Conservation (phyloP, 92 coral and sea anemone genomes). For the Metridium senile region DNA sequence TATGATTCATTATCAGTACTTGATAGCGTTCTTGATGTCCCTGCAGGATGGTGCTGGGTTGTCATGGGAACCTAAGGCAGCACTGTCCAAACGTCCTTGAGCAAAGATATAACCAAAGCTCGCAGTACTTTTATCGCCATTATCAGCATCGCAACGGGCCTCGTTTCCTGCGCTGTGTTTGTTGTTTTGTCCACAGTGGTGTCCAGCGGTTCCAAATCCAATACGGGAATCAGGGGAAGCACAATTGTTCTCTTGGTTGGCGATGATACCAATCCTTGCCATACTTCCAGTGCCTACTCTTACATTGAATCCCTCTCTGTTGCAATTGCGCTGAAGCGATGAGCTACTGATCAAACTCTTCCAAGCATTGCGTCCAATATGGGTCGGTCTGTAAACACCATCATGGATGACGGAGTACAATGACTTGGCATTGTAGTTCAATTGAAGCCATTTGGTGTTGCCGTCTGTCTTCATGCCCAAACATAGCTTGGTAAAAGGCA, state of each 20-base stretch:
- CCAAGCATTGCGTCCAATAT: conserved; percentile 39
- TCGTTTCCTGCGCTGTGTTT: conserved; percentile 48
- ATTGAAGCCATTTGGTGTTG: conserved; percentile 25
- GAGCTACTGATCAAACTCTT: conserved; percentile 30
- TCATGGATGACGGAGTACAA: conserved; percentile 28
- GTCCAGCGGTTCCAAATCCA: conserved; percentile 48
- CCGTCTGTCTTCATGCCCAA: conserved; percentile 34
- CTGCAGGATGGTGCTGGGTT: conserved; percentile 53
- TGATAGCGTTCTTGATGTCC: conserved; percentile 15
- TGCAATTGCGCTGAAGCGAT: conserved; percentile 51
- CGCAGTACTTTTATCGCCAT: conserved; percentile 35
- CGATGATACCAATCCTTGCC: conserved; percentile 51
- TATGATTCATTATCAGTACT: too few relatives aligned
- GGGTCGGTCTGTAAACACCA: conserved; percentile 27
- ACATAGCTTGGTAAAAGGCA: conserved; percentile 35
- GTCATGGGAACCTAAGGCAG: conserved; percentile 18
- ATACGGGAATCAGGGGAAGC: conserved; percentile 48
- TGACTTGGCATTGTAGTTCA: conserved; percentile 32
- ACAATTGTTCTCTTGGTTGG: conserved; percentile 47
- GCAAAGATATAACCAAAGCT: conserved; percentile 44
- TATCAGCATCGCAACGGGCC: conserved; percentile 37
- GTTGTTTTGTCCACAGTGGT: conserved; percentile 29
- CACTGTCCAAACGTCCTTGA: conserved; percentile 9
- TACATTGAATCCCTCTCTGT: conserved; percentile 49
- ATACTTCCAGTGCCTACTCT: neutral